Evolutionary conservation across 2,888 invertebrate genomes (phyloP).

Genomic region (Caenorhabditis panamensis): DNA sequence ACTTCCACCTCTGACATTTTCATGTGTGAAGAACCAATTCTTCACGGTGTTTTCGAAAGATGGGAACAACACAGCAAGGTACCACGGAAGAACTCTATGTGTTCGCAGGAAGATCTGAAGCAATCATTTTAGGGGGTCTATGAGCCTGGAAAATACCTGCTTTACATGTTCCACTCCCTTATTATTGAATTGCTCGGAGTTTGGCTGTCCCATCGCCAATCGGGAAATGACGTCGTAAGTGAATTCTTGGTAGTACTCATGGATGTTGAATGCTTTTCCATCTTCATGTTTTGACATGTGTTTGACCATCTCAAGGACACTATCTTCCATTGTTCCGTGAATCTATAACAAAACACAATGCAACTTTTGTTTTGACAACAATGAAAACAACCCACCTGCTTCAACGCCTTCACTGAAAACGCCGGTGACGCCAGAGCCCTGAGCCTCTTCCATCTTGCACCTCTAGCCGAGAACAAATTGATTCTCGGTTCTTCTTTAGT

Average conservation of each 20-base stretch:
- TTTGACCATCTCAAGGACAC: constrained; percentile 58
- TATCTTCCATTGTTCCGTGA: constrained; percentile 63
- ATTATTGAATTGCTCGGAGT: constrained; percentile 64
- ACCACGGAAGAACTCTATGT: constrained; percentile 44
- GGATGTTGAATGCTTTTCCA: constrained; percentile 62
- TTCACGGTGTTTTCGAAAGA: constrained; percentile 28
- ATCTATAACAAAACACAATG: constrained; percentile 54
- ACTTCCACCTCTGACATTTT: constrained; percentile 49
- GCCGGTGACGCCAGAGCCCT: constrained; percentile 83
- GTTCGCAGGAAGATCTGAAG: constrained; percentile 46
- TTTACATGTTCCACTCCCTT: constrained; percentile 33
- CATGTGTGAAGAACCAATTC: constrained; percentile 49
- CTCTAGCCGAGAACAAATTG: constrained; percentile 82
- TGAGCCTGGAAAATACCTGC: constrained; percentile 28
- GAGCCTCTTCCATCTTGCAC: constrained; percentile 84
- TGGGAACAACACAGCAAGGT: constrained; percentile 53
- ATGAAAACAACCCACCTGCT: constrained; percentile 56
- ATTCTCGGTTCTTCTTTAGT: constrained; percentile 57
- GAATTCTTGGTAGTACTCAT: constrained; percentile 68
- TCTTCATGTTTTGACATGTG: constrained; percentile 56
- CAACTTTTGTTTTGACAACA: background rate
- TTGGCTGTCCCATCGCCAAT: constrained; percentile 69
- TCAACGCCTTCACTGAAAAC: constrained; percentile 82
- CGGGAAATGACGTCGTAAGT: constrained; percentile 70
- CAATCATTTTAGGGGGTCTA: background rate